Base-by-base conservation (phyloP, 1,140 invertebrate species). In the Drosophila bocqueti region DNA sequence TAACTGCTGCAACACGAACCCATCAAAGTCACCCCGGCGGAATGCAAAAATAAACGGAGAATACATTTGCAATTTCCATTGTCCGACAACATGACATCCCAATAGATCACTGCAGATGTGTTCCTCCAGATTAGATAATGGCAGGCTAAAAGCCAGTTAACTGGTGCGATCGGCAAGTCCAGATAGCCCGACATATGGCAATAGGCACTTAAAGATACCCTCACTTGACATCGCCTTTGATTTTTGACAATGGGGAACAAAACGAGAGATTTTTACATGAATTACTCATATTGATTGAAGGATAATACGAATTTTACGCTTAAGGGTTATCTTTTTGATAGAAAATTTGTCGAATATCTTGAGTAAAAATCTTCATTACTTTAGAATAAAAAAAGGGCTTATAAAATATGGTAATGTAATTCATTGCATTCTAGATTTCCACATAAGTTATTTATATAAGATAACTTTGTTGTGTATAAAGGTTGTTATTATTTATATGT, bases 101-200 rank as follows among this genome's bases (percentile, higher is more conserved):
- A 82, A 86, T 85, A 71, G 76, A 79, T 80, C 59, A 79, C 62
- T 45, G 66, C 83, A 86, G 83, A 86, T 86, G 79, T 63, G 16
- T 71, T 18, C 42, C 57, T 59, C 26, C 52, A 81, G 82, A 86
- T 79, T 58, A 72, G 38, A 55, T 50, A 78, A 84, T 78, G 40
- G 45, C 50, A 54, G 62, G 52, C 47, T 71, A 61, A 45, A 54
- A 55, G 47, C 38, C 62, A 73, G 67, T 73, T 73, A 73, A 52
- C 71, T 73, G 68, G 36, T 31, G 38, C 57, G 71, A 73, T 73
- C 71, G 36, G 24, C 46, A 15, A 16, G 45, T 21, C 21, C 45
- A 38, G 69, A 73, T 73, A 73, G 21, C 21, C 8, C 13, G 11
- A 36, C 69, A 72, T 68, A 68, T 71, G 67, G 18, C 49, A 43